These are phyloP conservation scores for Antennarius striatus DNA, from an alignment of 2,113 vertebrate species.

Conservation along the genomic window DNA sequence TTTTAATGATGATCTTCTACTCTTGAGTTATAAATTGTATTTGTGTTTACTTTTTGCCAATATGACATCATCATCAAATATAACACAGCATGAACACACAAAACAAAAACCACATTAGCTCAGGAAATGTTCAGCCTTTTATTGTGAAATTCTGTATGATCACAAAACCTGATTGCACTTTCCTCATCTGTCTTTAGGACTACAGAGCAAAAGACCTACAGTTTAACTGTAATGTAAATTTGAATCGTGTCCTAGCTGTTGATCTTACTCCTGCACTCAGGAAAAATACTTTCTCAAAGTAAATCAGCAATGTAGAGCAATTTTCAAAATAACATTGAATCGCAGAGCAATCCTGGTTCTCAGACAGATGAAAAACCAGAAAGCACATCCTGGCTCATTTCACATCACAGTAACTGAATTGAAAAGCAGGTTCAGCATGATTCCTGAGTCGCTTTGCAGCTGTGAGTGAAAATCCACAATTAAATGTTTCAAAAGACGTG, in stretches of 20 bases:
- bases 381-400: not conserved
- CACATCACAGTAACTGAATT: not conserved
- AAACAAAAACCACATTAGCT: no score
- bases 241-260: not conserved
- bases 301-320: slow-evolving; percentile 10
- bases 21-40: no score
- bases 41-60: no score
- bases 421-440: not conserved
- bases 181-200: not conserved
- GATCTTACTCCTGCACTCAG: slow-evolving; percentile 36
- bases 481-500: no score
- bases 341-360: not conserved
- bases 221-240: slow-evolving; percentile 3
- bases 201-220: slow-evolving; percentile 7
- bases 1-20: slow-evolving; percentile 3
- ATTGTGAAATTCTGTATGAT: not conserved
- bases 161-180: slow-evolving; percentile 27
- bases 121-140: no score
- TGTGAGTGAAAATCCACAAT: no score
- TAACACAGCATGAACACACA: no score
- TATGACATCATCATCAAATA: no score
- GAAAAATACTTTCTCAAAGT: slow-evolving; percentile 38
- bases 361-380: slow-evolving; percentile 1
- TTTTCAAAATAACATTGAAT: slow-evolving; percentile 39
- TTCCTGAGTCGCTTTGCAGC: no score